Conservation (phyloP, 2,888 invertebrate species). For the Lasioglossum malachurum region DNA sequence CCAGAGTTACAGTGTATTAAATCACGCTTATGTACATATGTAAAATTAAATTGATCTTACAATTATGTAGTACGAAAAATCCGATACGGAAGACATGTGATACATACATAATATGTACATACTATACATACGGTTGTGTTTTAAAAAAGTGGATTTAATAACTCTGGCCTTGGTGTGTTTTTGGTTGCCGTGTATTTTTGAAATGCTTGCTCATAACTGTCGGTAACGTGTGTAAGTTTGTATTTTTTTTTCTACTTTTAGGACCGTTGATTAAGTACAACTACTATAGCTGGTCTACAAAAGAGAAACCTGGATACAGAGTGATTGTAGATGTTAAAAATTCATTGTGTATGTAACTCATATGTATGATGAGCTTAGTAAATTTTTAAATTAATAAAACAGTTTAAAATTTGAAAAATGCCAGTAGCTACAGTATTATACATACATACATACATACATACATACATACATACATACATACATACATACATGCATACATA, state of each 20-base stretch:
- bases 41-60: no score
- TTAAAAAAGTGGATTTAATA: neutral
- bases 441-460: neutral
- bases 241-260: conserved; percentile 62
- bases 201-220: neutral
- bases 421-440: conserved; percentile 68
- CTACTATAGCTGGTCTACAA: conserved; percentile 62
- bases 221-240: neutral
- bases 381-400: conserved; percentile 22
- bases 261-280: conserved; percentile 77
- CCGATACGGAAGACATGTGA: no score
- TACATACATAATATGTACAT: no score
- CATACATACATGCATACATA: neutral
- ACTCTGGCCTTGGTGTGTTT: neutral
- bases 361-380: conserved; percentile 45
- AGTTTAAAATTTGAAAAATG: conserved; percentile 45
- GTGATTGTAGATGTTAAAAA: conserved; percentile 69
- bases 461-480: no score
- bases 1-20: neutral
- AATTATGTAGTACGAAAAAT: no score
- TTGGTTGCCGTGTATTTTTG: neutral
- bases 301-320: conserved; percentile 64
- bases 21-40: neutral
- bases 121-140: neutral
- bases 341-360: conserved; percentile 55